Conservation (phyloP, 2,888 invertebrate genomes). For the Willowsia nigromaculata region DNA sequence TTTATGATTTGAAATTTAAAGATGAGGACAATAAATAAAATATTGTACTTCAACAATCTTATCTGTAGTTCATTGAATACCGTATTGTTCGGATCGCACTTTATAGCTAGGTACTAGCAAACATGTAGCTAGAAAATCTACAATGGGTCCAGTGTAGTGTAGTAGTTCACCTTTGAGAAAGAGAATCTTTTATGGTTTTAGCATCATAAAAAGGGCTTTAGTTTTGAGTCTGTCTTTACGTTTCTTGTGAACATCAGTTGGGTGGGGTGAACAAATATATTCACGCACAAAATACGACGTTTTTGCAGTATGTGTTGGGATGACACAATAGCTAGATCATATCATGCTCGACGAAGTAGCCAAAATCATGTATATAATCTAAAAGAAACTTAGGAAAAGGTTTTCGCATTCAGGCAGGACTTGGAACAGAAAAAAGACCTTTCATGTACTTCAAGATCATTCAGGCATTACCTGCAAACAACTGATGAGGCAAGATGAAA, state of each 20-base stretch:
- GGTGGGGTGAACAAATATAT: slow-evolving; percentile 7
- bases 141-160: background rate
- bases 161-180: background rate
- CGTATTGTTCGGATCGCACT: too few species aligned
- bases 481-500: background rate
- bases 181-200: background rate
- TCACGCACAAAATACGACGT: background rate
- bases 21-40: background rate
- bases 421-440: background rate
- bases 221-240: background rate
- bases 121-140: too few species aligned
- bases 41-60: background rate
- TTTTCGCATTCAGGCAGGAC: slow-evolving; percentile 9
- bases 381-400: background rate
- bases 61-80: too few species aligned
- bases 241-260: background rate
- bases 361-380: background rate
- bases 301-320: background rate
- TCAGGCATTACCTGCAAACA: slow-evolving; percentile 21
- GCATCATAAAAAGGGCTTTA: slow-evolving; percentile 12
- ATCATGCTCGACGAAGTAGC: background rate
- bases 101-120: too few species aligned
- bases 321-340: background rate
- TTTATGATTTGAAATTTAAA: background rate
- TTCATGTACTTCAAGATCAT: background rate